Base-by-base conservation (phyloP, 2,888 invertebrate species). In the Drepana falcataria region DNA sequence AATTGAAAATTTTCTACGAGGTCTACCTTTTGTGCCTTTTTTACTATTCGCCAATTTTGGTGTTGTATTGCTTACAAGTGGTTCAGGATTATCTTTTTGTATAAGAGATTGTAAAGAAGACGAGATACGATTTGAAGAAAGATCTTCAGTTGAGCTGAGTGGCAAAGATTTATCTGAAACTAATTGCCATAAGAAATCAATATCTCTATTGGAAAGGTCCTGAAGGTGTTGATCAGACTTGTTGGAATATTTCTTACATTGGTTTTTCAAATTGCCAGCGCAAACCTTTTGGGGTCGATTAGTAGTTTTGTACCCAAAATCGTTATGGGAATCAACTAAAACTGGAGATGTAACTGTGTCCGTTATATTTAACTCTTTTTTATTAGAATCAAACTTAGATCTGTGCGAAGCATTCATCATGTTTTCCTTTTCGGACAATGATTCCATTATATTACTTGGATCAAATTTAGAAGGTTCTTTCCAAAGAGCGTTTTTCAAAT, bases 1-100 rank as follows among this genome's bases (percentile, higher is more conserved):
- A 55, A 93, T 84, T 2, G 93, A 93, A 77, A 93, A 93, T 71
- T 93, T 93, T 62, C 93, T 79, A 56, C 92, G 83, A 0, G 93
- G 92, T 69, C 87, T 87, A 61, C 79, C 87, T 58, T 83, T 79
- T 7, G 71, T 66, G 49, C 69, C 79, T 67, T 90, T 91, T 68
- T 87, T 90, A n/a, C 77, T 73, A 58, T 85, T 86, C 4, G 83
- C 77, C 55, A 77, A 63, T 78, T 91, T 91, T 2, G 79, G 68
- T 4, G 66, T 60, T 35, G 79, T 61, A 4, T 75, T 67, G 58
- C 75, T 79, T 3, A 73, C 65, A 48, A 75, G 60, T 47, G 77
- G 65, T 48, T 70, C 63, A 35, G 75, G 58, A n/a, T 69, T 63
- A 57, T 91, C 91, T 73, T 85, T 89, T 66, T 85, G 84, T 60